Percentiles rank a stretch among this genome's conserved stretches.
Conservation (phyloP, 2,113 vertebrate genomes). For the Piaya cayana region DNA sequence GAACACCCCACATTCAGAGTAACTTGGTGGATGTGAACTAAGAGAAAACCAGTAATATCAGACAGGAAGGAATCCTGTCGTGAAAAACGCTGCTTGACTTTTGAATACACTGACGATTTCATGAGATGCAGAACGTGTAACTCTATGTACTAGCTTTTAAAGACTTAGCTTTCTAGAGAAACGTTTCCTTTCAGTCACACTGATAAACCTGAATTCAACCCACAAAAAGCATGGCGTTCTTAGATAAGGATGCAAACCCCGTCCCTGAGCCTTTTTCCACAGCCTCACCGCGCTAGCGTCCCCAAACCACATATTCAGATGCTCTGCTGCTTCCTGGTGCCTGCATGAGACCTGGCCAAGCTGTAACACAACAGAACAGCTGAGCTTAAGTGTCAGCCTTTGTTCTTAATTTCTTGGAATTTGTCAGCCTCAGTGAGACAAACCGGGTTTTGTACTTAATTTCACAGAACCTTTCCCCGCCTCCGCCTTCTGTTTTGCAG, state of each 20-base stretch:
- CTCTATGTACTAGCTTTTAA: background rate
- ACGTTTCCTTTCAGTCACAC: background rate
- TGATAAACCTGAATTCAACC: background rate
- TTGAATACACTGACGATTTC: background rate
- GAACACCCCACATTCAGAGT: background rate
- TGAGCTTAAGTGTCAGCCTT: background rate
- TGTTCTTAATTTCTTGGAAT: slow-evolving; percentile 23
- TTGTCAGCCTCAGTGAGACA: background rate
- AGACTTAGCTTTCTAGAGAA: background rate
- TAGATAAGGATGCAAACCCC: background rate
- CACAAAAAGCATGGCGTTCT: background rate
- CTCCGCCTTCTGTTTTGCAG: background rate
- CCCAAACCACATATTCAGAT: background rate
- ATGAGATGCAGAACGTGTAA: background rate
- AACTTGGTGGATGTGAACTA: background rate
- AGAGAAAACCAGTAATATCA: background rate
- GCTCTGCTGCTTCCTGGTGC: background rate
- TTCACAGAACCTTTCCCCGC: background rate
- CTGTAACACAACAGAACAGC: background rate
- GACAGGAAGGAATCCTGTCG: background rate
- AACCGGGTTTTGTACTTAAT: background rate
- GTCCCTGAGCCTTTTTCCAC: background rate
- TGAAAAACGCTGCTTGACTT: background rate
- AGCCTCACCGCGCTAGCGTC: background rate
- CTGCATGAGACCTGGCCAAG: background rate